phyloP scores from a whole-genome alignment of 2,888 invertebrate species.

The Amaurobius ferox region DNA sequence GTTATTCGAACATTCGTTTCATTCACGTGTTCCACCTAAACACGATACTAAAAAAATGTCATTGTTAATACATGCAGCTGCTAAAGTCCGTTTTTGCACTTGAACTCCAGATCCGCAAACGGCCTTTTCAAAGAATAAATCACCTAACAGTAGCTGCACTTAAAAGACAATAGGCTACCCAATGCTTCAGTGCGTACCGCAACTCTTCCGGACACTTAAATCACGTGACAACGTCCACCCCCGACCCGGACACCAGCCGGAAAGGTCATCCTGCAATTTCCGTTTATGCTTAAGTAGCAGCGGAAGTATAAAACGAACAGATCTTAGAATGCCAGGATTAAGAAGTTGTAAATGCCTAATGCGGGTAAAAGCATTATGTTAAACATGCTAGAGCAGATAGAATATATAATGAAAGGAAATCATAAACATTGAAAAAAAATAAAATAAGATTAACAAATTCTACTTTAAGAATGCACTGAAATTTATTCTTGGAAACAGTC shows the following conservation, averaged over 20 bases:
- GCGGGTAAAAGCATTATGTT: neutral
- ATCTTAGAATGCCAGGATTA: neutral
- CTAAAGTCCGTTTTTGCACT: too few relatives aligned
- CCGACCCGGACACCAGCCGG: slow-evolving; percentile 15
- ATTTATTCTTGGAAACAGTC: too few relatives aligned
- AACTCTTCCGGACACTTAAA: neutral
- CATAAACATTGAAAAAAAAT: too few relatives aligned
- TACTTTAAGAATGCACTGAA: too few relatives aligned
- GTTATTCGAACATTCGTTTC: too few relatives aligned
- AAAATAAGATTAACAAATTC: too few relatives aligned
- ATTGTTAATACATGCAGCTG: too few relatives aligned
- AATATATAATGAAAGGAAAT: neutral
- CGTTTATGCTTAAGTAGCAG: neutral
- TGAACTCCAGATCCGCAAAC: neutral
- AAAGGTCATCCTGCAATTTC: neutral
- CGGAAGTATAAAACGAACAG: neutral
- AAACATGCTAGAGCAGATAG: neutral
- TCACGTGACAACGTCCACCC: slow-evolving; percentile 10
- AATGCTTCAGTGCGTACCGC: neutral
- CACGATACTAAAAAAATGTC: too few relatives aligned
- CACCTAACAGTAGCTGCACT: neutral
- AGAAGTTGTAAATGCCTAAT: neutral
- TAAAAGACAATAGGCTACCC: neutral
- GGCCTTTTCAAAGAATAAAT: neutral
- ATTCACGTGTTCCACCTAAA: too few relatives aligned